Base-by-base conservation (phyloP, 2,888 invertebrate genomes). In the Nemurella pictetii region DNA sequence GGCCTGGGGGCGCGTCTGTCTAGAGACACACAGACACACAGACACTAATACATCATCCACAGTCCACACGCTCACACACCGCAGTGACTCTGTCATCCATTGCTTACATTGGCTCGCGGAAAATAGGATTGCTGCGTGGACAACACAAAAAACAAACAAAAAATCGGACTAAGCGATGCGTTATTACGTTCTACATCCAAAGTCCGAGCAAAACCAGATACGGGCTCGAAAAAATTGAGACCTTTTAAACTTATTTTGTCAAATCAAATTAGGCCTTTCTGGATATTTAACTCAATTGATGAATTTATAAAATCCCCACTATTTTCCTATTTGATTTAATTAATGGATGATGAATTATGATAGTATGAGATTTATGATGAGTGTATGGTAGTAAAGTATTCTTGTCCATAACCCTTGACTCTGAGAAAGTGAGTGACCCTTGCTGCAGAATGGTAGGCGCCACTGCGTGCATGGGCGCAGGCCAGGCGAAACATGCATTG, bases 261-360 rank as follows among this genome's bases (percentile, higher is more conserved):
- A 75, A 75, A 75, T 75, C 28, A 75, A 75, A 75, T 75, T 55
- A 55, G 55, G 55, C 55, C 55, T 55, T 55, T 55, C 9, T 55
- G 55, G 9, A 55, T 55, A 55, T 55, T 55, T 55, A 55, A 55
- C 55, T 55, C 55, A 55, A 55, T 55, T 55, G 55, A 55, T 55
- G 55, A 55, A 55, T 20, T 55, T 55, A 55, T 55, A 55, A 55
- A 55, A 55, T 55, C 55, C 55, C 55, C 55, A 55, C 55, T 55
- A 55, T 55, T 55, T 15, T 55, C 55, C 55, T 12, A 55, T 55
- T 55, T 55, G 55, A 55, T 55, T 55, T 55, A 55, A 55, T 55
- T 55, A 55, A 55, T 55, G 55, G 20, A 55, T 55, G 55, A 55
- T 55, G 55, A 55, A 55, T 55, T 3, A 55, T 55, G 55, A 55